Evolutionary conservation across 2,888 invertebrate species (phyloP).

Genomic region (Brachyptera risi): DNA sequence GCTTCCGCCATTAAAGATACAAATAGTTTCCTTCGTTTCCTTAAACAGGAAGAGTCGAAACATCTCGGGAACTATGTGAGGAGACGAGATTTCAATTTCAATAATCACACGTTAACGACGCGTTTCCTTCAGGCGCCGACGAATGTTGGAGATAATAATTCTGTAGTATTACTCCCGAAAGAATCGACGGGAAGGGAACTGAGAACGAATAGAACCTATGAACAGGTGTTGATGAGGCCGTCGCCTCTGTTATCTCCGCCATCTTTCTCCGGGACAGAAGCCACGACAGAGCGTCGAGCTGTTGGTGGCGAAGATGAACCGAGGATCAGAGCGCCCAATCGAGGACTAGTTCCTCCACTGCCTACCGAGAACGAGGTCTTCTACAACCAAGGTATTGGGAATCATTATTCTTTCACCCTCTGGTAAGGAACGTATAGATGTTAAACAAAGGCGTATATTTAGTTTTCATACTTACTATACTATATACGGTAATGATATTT

Average conservation of each 20-base stretch:
- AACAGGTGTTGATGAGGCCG: not conserved
- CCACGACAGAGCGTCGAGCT: not conserved
- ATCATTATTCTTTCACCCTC: too few relatives aligned
- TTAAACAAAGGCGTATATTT: too few relatives aligned
- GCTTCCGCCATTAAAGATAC: conserved; percentile 23
- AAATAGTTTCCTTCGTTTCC: conserved; percentile 18
- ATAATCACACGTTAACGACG: conserved; percentile 11
- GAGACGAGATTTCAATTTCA: conserved; percentile 8
- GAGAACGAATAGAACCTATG: not conserved
- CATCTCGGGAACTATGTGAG: conserved; percentile 7
- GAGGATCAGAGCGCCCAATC: not conserved
- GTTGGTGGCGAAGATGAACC: not conserved
- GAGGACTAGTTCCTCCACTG: conserved; percentile 5
- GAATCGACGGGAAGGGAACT: not conserved
- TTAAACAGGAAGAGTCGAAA: conserved; percentile 14
- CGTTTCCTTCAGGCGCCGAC: conserved; percentile 7
- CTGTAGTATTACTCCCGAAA: too few relatives aligned
- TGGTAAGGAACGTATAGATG: too few relatives aligned
- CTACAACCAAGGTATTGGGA: too few relatives aligned
- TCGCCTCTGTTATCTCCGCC: not conserved
- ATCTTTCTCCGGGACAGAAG: not conserved
- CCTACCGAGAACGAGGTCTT: not conserved
- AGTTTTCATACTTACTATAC: too few relatives aligned
- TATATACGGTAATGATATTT: too few relatives aligned
- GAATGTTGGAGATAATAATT: not conserved